Percentiles rank a stretch among this genome's conserved stretches.
These are phyloP conservation scores for Turnix velox DNA, from an alignment of 2,113 vertebrate species.

Conservation along the genomic window DNA sequence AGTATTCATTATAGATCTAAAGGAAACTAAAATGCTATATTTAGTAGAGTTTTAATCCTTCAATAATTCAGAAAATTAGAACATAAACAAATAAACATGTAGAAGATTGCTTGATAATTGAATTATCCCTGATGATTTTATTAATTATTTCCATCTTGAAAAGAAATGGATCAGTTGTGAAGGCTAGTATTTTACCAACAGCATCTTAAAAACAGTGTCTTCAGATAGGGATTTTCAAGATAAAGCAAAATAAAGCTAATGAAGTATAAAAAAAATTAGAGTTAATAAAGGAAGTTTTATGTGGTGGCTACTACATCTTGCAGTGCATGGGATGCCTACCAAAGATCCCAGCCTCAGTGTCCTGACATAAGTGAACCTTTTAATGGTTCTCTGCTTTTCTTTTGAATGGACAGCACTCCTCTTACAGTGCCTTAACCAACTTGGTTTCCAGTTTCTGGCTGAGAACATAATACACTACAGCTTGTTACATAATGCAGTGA, in stretches of 20 bases:
- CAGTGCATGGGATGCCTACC: neutral
- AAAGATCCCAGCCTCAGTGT: neutral
- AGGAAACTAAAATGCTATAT: neutral
- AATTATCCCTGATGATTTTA: neutral
- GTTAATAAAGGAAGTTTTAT: neutral
- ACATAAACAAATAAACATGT: neutral
- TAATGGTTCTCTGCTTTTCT: neutral
- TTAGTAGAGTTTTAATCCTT: neutral
- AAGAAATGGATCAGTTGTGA: neutral
- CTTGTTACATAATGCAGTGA: neutral
- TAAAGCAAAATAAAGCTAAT: neutral
- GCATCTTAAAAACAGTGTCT: neutral
- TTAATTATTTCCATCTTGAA: neutral
- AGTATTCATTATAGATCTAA: neutral
- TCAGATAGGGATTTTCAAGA: neutral
- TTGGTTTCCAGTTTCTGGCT: neutral
- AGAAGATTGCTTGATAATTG: neutral
- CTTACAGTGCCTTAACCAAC: neutral
- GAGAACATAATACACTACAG: neutral
- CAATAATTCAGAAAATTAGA: neutral
- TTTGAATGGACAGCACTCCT: neutral
- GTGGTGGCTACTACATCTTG: neutral
- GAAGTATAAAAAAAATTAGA: neutral
- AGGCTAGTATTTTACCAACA: neutral
- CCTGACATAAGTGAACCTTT: neutral